Percentiles rank a stretch among this genome's conserved stretches.
Conservation (phyloP, 2,113 vertebrate species). For the Proterorhinus semilunaris region DNA sequence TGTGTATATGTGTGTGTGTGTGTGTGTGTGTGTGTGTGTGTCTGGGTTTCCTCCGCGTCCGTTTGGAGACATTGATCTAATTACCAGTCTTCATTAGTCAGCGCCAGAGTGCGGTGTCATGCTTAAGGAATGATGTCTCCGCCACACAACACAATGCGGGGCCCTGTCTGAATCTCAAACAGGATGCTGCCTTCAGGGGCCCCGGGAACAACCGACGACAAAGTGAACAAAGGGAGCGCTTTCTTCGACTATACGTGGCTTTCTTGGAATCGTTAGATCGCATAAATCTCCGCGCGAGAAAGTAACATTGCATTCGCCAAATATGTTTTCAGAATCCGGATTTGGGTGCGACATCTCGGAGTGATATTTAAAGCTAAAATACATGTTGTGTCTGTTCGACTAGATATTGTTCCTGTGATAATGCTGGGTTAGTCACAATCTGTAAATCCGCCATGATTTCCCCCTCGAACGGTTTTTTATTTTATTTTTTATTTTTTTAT, state of each 20-base stretch:
- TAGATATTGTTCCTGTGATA: no score
- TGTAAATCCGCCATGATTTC: no score
- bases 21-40: constrained; percentile 57
- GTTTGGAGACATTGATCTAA: constrained; percentile 63
- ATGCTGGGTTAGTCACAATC: no score
- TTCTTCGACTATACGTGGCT: background rate
- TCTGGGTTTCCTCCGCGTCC: constrained; percentile 30
- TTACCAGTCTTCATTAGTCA: constrained; percentile 72
- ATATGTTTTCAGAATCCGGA: background rate
- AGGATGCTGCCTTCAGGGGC: constrained; percentile 46
- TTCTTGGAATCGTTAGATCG: background rate
- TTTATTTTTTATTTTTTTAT: no score
- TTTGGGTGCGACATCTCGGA: no score
- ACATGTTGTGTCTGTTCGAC: no score
- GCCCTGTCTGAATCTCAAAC: constrained; percentile 59
- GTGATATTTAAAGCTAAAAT: no score
- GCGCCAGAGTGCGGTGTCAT: constrained; percentile 64
- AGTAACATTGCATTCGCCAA: background rate
- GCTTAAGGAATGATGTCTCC: constrained; percentile 61
- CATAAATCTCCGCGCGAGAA: background rate
- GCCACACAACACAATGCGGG: constrained; percentile 45
- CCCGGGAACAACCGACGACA: constrained; percentile 11
- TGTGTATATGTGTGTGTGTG: constrained; percentile 50
- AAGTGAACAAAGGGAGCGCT: constrained; percentile 16
- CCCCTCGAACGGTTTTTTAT: no score